Evolutionary conservation across 2,888 invertebrate species (phyloP), one percentile per base, ranked within the genome.

Genomic region (Acholoe squamosa): DNA sequence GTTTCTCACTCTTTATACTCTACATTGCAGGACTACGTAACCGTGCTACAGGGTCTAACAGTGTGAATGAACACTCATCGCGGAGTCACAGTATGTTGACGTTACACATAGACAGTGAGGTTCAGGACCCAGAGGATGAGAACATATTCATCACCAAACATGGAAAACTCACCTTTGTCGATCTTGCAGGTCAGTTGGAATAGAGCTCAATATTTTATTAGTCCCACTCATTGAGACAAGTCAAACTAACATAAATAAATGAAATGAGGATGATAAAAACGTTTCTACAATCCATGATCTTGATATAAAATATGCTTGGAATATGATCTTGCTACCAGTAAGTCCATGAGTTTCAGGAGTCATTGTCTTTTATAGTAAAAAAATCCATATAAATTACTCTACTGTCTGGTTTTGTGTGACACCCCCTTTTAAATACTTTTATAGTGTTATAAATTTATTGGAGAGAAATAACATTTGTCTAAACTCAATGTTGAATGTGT

Each of bases 91-190:
- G 98, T 5, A 97, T 98, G 92, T 97, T 99, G n/a, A 98, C 98
- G 31, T 98, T 99, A 89, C 97, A 98, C 94, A 98, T 99, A 93
- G 97, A 98, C 56, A 97, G 98, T 0, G 98, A 98, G 95, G 93
- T 94, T 0, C 94, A 94, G 77, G 96, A 96, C 91, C 94, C 95
- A 0, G 96, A 96, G 12, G 96, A 96, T 91, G 95, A 95, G 92
- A 98, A 98, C 80, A 97, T 98, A 80, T 98, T 98, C 93, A 97
- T 98, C 93, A 98, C 98, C 56, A 97, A 98, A 93, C 98, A 98
- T 94, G 99, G 99, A 43, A 99, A 99, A 96, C 97, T 99, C 90
- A 98, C 98, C 96, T 98, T 99, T 95, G 99, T 99, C 12, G 99
- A 99, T 96, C 96, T 99, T 91, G 99, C 99, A 0, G 99, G 99